Evolutionary conservation across 2,797 vertebrate genomes (phyloP).

Genomic region (Acanthurus leucopareius): DNA sequence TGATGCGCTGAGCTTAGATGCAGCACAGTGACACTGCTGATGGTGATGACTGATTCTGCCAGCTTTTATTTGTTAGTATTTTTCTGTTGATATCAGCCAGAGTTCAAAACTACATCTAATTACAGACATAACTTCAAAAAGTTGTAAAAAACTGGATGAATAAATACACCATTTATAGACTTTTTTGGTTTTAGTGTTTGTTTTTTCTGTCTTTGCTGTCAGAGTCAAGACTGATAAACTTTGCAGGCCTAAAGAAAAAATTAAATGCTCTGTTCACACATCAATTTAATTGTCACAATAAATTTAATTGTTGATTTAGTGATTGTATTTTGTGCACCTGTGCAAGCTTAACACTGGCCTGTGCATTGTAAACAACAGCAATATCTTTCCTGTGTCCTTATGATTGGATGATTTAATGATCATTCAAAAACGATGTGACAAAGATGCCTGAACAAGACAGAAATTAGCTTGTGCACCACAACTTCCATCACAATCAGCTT

Average conservation of each 20-base stretch:
- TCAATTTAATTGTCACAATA: neutral
- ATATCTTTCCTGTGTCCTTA: neutral
- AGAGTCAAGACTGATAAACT: neutral
- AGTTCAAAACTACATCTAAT: conserved; percentile 30
- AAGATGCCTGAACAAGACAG: neutral
- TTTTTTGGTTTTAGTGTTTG: neutral
- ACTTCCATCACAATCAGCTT: too few relatives aligned
- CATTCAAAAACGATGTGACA: neutral
- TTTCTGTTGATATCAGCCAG: conserved; percentile 31
- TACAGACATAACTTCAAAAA: conserved; percentile 8
- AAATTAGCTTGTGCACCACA: neutral
- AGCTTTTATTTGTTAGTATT: conserved; percentile 55
- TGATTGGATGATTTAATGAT: neutral
- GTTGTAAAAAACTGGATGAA: conserved; percentile 1
- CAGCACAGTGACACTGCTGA: conserved; percentile 46
- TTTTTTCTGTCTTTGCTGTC: neutral
- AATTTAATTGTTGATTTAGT: neutral
- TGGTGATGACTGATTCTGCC: conserved; percentile 58
- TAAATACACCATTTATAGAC: neutral
- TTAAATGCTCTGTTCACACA: neutral
- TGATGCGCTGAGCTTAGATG: conserved; percentile 28
- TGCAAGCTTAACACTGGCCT: neutral
- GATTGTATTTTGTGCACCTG: neutral
- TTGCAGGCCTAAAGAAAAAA: neutral
- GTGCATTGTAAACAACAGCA: neutral